phyloP scores from a whole-genome alignment of 37 sponge, comb jelly and placozoan genomes.

The Spongilla lacustris region DNA sequence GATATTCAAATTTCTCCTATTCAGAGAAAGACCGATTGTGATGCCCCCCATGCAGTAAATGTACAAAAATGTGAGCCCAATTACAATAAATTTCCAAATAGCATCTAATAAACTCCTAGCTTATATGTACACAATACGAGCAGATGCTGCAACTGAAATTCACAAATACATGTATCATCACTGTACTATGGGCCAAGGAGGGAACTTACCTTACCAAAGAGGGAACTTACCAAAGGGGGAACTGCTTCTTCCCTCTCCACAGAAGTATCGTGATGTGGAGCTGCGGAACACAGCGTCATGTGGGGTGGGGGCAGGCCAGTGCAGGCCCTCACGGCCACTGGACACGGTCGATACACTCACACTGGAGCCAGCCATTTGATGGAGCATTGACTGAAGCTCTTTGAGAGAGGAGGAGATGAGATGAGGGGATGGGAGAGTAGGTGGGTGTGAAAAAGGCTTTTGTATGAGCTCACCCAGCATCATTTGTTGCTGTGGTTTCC shows the following conservation, averaged over 20 bases:
- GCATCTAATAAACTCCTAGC: too few species aligned
- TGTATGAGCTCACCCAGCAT: conserved; percentile 45
- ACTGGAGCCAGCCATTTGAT: conserved; percentile 7
- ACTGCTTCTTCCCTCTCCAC: conserved; percentile 80
- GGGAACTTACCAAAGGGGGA: conserved; percentile 80
- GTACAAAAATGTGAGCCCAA: too few species aligned
- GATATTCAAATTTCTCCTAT: too few species aligned
- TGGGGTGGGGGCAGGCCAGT: conserved; percentile 18
- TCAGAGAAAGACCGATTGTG: too few species aligned
- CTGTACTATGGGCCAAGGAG: too few species aligned
- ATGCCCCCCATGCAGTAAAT: too few species aligned
- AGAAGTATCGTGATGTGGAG: conserved; percentile 79
- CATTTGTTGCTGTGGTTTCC: conserved; percentile 64
- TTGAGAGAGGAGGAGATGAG: neutral
- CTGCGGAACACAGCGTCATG: conserved; percentile 55
- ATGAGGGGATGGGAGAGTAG: neutral
- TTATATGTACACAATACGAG: too few species aligned
- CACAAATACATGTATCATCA: too few species aligned
- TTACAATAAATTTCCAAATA: too few species aligned
- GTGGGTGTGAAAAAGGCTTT: neutral
- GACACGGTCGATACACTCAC: neutral
- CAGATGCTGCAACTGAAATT: too few species aligned
- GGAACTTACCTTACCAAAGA: neutral
- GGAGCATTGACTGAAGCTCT: conserved; percentile 68
- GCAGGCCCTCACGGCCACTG: neutral